Evolutionary conservation across 2,113 vertebrate species (phyloP), one percentile per base, ranked within the genome.

Genomic region (Apistogramma diplotaenia): DNA sequence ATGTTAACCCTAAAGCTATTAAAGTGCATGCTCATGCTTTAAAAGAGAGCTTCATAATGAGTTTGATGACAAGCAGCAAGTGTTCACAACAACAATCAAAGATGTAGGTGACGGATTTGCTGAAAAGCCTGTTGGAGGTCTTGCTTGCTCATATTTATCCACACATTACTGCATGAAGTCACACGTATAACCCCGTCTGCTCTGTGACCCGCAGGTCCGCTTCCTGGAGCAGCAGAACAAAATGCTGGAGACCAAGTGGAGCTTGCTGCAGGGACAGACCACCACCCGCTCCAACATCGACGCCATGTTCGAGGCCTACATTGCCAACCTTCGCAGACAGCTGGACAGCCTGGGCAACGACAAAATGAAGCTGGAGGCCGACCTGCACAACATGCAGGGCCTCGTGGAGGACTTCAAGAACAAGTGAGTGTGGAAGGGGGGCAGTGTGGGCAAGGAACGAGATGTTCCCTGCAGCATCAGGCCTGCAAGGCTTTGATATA

Each of bases 191-290:
- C 27, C 8, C 6, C 9, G 3, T 37, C 33, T 55, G 49, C 56
- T 43, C 12, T 35, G 35, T 49, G 8, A 19, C 71, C 70, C 46
- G 75, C 18, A 96, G 98, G 98, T 99, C 18, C 96, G 97, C n/a
- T 98, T 99, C 89, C 92, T 99, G 94, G 98, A 99, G 87, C 97
- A 99, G 93, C 97, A 99, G 94, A 99, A 99, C 94, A 99, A 99
- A 89, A 97, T 99, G 92, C 92, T 99, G 93, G 98, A 99, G 91
- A 99, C 98, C 92, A 99, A 99, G 93, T 99, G 97, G 98, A 94
- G 85, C 60, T 95, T 99, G 54, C 95, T 99, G 46, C 97, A 99
- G 87, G 96, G 96, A 43, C 97, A 99, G 94, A 96, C 97, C 71
- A 92, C 94, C 79, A 93, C 86, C 33, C 89, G 57, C 2, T 89